phyloP scores from a whole-genome alignment of 2,797 vertebrate species.

The Poeciliopsis paucimaculata region DNA sequence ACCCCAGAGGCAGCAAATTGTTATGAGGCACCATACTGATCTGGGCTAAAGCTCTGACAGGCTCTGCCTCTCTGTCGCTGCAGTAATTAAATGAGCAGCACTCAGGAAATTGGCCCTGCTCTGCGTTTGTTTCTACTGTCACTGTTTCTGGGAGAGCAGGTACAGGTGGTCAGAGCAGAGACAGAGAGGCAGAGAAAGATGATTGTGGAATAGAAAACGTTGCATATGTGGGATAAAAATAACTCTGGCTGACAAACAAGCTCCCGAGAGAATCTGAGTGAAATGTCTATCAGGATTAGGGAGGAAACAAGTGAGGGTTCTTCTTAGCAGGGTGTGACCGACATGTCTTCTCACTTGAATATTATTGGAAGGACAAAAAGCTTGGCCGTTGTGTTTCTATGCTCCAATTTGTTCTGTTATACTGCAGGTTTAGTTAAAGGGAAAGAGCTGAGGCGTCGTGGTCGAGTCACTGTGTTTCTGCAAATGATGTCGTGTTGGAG shows the following conservation, averaged over 20 bases:
- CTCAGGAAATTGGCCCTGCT: constrained; percentile 73
- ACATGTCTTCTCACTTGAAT: not conserved
- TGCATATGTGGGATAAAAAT: constrained; percentile 17
- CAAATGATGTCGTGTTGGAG: constrained; percentile 33
- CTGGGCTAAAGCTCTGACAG: constrained; percentile 59
- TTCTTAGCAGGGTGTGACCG: not conserved
- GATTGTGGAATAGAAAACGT: not conserved
- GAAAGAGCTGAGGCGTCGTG: constrained; percentile 35
- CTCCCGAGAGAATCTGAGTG: constrained; percentile 7
- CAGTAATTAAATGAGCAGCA: constrained; percentile 76
- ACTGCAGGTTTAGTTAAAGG: constrained; percentile 9
- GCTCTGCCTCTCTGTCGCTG: constrained; percentile 57
- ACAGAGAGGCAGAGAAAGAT: constrained; percentile 9
- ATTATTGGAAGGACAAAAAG: not conserved
- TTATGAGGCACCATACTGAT: constrained; percentile 53
- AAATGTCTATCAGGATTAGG: constrained; percentile 42
- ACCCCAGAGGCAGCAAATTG: constrained; percentile 41
- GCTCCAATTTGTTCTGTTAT: constrained; percentile 26
- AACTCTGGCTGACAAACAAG: constrained; percentile 12
- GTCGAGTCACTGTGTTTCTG: constrained; percentile 27
- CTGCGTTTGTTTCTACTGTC: constrained; percentile 50
- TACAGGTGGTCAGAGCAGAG: constrained; percentile 37
- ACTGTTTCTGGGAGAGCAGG: constrained; percentile 30
- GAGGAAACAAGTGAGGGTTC: constrained; percentile 29
- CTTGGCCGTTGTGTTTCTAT: not conserved